Conservation (phyloP, 2,113 vertebrate genomes). For the Lasiurus borealis region DNA sequence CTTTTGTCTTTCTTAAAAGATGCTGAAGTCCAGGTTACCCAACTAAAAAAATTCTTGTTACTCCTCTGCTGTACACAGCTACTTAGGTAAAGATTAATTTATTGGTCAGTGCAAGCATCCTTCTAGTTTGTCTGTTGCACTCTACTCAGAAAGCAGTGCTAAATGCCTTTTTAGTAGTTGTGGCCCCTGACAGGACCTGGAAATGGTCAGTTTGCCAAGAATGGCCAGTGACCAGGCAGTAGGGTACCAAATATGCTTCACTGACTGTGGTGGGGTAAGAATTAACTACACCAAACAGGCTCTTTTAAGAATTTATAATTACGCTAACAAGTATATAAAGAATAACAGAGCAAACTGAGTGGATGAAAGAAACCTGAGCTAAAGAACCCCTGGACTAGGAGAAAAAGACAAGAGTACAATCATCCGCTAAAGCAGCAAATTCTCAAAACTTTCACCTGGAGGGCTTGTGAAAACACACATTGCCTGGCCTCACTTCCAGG, state of each 20-base stretch:
- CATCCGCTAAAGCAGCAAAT: background rate
- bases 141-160: background rate
- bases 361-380: background rate
- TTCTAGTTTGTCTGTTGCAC: background rate
- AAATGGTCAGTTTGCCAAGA: background rate
- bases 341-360: background rate
- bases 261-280: background rate
- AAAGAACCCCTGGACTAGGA: background rate
- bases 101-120: background rate
- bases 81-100: background rate
- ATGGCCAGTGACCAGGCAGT: background rate
- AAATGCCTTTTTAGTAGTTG: background rate
- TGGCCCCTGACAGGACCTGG: background rate
- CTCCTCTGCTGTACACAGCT: background rate
- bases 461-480: background rate
- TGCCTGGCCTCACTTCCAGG: background rate
- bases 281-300: background rate
- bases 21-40: background rate
- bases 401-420: background rate
- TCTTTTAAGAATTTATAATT: background rate
- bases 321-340: background rate
- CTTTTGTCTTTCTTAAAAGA: constrained; percentile 1
- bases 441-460: background rate
- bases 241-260: background rate
- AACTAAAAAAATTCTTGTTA: background rate